phyloP scores from a whole-genome alignment of 1,140 invertebrate species.

The Theocolax elegans region DNA sequence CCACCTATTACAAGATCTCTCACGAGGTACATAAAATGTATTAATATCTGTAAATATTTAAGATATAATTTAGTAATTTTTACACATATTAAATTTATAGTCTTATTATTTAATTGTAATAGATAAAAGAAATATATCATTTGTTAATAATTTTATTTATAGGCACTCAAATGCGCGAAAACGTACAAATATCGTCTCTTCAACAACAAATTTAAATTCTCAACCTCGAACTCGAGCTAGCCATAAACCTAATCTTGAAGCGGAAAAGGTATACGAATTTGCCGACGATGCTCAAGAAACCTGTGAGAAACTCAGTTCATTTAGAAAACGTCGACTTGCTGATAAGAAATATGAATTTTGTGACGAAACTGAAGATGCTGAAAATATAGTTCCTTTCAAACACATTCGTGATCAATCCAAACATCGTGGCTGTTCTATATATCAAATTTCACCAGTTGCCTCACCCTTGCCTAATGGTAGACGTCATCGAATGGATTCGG shows the following conservation, averaged over 20 bases:
- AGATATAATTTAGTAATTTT: not conserved
- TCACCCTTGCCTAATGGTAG: slow-evolving; percentile 59
- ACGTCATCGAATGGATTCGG: slow-evolving; percentile 60
- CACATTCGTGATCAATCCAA: slow-evolving; percentile 64
- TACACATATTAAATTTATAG: not conserved
- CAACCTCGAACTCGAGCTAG: slow-evolving; percentile 57
- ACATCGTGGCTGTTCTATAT: slow-evolving; percentile 55
- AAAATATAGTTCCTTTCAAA: slow-evolving; percentile 84
- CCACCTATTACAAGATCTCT: slow-evolving; percentile 59
- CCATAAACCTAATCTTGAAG: slow-evolving; percentile 64
- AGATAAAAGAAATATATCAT: no score
- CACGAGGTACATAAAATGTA: slow-evolving; percentile 33
- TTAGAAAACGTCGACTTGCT: slow-evolving; percentile 82
- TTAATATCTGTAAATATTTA: not conserved
- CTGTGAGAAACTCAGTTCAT: slow-evolving; percentile 84
- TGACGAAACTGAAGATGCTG: slow-evolving; percentile 79
- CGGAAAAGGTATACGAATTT: slow-evolving; percentile 86
- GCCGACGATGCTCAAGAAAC: slow-evolving; percentile 83
- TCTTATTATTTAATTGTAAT: not conserved
- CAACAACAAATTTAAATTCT: slow-evolving; percentile 54
- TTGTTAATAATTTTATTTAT: not conserved
- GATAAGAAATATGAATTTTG: slow-evolving; percentile 94
- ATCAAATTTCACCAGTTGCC: slow-evolving; percentile 58
- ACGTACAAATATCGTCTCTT: slow-evolving; percentile 57
- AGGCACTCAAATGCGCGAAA: slow-evolving; percentile 58